Evolutionary conservation across 2,113 vertebrate species (phyloP), one percentile per base, ranked within the genome.

Genomic region (Siniperca chuatsi): DNA sequence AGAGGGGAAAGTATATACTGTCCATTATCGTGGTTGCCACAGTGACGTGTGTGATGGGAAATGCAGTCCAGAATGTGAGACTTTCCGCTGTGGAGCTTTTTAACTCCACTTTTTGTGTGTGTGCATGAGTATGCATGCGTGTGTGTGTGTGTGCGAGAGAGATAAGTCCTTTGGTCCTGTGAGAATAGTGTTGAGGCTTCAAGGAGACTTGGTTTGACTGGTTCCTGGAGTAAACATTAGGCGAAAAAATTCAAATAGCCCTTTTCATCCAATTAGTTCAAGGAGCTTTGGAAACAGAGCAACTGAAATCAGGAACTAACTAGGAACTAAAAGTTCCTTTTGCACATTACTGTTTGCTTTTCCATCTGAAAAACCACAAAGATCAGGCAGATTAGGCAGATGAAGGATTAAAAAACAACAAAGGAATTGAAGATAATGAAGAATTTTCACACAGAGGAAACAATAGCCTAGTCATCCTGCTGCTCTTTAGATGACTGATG

Each of bases 21-120:
- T 76, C 73, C 25, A 57, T 74, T 65, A 74, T 62, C 12, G 9
- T 33, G 46, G 64, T 76, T 76, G 37, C 73, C 35, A 52, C 73
- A 44, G 55, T 25, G 67, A 67, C 9, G 62, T 72, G 68, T 78
- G 50, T 85, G 79, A 61, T 65, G 58, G 77, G 23, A 64, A 75
- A 73, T 4, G 10, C 6, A 4, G 20, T 50, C 54, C 67, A 57
- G 61, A 42, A 60, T 71, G 72, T 82, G 70, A 57, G 81, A 75
- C 50, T 20, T 18, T 52, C 18, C 18, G 20, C 50, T 2, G 50
- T 52, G 50, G 18, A 18, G 33, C 40, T 54, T 48, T 78, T 81
- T 40, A 78, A 81, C 81, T 70, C 52, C 58, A 48, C 58, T 75
- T 81, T 61, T 0, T 48, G 13, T 33, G 40, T 69, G 70, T 37